A percentile compares a stretch with the other conserved stretches of the same genome.
phyloP scores from a whole-genome alignment of 37 sponge, comb jelly and placozoan genomes.

The Eunapius fragilis region DNA sequence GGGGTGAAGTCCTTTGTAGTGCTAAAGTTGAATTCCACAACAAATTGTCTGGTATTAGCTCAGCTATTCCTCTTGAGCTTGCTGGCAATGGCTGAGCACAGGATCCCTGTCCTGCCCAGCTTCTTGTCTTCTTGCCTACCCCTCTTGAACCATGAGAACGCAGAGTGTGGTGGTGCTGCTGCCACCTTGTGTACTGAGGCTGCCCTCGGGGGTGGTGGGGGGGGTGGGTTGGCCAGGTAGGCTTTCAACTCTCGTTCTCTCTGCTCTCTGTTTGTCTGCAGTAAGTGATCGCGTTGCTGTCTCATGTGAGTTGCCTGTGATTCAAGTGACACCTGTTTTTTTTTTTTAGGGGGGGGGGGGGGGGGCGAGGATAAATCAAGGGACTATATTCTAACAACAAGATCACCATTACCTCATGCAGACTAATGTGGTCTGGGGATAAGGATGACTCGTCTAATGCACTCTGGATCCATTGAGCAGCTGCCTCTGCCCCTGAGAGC shows the following conservation, averaged over 20 bases:
- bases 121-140: not conserved
- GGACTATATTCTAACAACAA: not conserved
- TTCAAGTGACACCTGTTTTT: not conserved
- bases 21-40: not conserved
- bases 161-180: not conserved
- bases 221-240: not conserved
- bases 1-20: not conserved
- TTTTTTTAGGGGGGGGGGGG: too few species aligned
- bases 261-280: conserved; percentile 32
- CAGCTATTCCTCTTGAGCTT: conserved; percentile 6
- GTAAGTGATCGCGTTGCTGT: conserved; percentile 53
- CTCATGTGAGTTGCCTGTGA: conserved; percentile 36
- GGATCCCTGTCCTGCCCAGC: conserved; percentile 19
- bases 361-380: not conserved
- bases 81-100: conserved; percentile 33
- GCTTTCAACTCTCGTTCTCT: not conserved
- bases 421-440: not conserved
- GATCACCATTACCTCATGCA: not conserved
- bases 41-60: too few species aligned
- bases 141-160: not conserved
- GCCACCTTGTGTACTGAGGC: not conserved
- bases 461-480: conserved; percentile 46
- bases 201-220: not conserved
- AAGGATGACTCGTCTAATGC: conserved; percentile 31
- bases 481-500: conserved; percentile 30